Conservation (phyloP, 2,797 vertebrate species). For the Jordanella pulchra region DNA sequence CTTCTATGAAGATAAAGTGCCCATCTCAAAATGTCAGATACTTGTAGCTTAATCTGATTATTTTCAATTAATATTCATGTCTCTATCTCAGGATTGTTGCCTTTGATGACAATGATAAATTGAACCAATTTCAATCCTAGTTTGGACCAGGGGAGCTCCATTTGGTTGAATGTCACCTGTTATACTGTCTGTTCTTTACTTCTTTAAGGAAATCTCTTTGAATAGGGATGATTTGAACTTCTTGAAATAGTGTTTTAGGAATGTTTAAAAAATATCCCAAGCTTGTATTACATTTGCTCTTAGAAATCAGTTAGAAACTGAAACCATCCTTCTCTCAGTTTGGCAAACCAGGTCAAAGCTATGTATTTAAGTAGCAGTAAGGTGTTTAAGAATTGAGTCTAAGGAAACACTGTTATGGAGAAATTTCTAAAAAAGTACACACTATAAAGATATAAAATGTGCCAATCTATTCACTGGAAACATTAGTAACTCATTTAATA, state of each 20-base stretch:
- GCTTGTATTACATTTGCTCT: neutral
- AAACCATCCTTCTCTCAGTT: neutral
- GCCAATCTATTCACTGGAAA: too few relatives aligned
- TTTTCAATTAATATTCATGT: constrained; percentile 99
- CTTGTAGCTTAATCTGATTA: constrained; percentile 97
- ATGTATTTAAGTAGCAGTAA: neutral
- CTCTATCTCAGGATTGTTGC: constrained; percentile 85
- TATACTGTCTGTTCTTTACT: constrained; percentile 42
- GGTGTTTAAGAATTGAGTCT: neutral
- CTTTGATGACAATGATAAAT: constrained; percentile 97
- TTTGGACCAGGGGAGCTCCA: constrained; percentile 88
- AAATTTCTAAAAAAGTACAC: neutral
- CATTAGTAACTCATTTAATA: too few relatives aligned
- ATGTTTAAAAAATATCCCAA: neutral
- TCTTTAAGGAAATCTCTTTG: neutral
- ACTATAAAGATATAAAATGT: neutral
- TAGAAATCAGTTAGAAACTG: neutral
- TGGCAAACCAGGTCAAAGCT: neutral
- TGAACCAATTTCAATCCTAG: constrained; percentile 89
- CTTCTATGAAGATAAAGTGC: constrained; percentile 95
- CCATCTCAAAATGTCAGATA: constrained; percentile 96
- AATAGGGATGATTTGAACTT: constrained; percentile 80
- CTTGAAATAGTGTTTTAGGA: constrained; percentile 67
- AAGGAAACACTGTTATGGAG: neutral
- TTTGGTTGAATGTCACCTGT: constrained; percentile 91